Evolutionary conservation across 1,140 invertebrate species (phyloP), one percentile per base, ranked within the genome.

Genomic region (Papilio machaon): DNA sequence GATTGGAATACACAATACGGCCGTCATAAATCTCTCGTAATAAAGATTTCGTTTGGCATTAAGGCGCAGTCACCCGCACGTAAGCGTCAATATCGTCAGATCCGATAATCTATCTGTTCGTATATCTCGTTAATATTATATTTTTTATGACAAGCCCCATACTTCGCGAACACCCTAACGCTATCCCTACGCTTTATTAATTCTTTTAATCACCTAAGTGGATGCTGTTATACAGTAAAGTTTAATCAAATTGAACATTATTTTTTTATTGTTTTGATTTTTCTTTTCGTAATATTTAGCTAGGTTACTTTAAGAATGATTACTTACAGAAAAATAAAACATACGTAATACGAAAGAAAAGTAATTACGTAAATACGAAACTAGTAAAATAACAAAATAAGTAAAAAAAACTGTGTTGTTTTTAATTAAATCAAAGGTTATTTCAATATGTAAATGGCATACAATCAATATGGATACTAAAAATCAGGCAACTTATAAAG

Each of bases 191-290:
- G 79, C 77, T 78, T 30, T 85, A 85, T 85, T 87, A 89, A 88
- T 85, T 81, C 83, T 54, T 87, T 86, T 89, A 89, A 88, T 88
- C 83, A 84, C 82, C 60, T 79, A 80, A 87, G 85, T 83, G 86
- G 83, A 84, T 81, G 81, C 38, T 75, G 79, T 67, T 46, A 81
- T 81, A 79, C 80, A 54, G 76, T 83, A 81, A 60, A 76, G 52
- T 73, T 79, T 80, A 60, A 49, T 79, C 47, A 47, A 78, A 73
- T 81, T 49, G 38, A 8, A 77, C 19, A 76, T 77, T 15, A 38
- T 70, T 23, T 77, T 30, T 73, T 77, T 64, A 38, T 52, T n/a
- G 17, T 60, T 78, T 30, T 76, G 19, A 64, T 79, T 80, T 49
- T 47, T 64, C n/a, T 73, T 73, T 75, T 81, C 19, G 6, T 35